A percentile compares a stretch with the other conserved stretches of the same genome.
These are phyloP conservation scores for Agrilus biguttatus DNA, from an alignment of 2,888 invertebrate species.

Conservation along the genomic window DNA sequence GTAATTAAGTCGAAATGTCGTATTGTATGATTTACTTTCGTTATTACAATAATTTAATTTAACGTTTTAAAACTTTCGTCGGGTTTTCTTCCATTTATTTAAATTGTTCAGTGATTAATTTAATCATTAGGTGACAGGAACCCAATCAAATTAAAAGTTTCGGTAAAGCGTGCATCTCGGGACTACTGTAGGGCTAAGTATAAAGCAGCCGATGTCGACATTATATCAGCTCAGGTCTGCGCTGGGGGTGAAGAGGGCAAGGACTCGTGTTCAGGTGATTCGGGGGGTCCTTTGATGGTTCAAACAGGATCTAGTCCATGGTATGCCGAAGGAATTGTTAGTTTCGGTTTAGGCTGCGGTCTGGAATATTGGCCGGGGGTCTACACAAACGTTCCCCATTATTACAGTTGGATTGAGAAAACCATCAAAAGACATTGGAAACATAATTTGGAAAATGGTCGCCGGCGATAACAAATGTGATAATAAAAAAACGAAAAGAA, in stretches of 20 bases:
- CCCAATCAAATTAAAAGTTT: conserved; percentile 45
- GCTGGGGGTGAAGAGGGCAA: conserved; percentile 55
- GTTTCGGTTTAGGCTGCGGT: conserved; percentile 55
- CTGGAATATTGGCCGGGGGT: conserved; percentile 53
- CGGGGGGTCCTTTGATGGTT: conserved; percentile 65
- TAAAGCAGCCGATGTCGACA: conserved; percentile 30
- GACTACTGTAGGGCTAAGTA: conserved; percentile 39
- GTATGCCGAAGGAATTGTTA: conserved; percentile 52
- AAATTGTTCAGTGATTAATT: too few relatives aligned
- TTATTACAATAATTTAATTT: too few relatives aligned
- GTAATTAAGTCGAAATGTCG: too few relatives aligned
- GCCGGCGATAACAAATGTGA: not conserved
- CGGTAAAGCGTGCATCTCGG: conserved; percentile 40
- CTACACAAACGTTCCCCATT: conserved; percentile 47
- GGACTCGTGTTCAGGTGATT: conserved; percentile 68
- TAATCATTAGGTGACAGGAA: conserved; percentile 15
- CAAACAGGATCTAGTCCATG: conserved; percentile 28
- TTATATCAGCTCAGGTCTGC: conserved; percentile 48
- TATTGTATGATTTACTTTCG: too few relatives aligned
- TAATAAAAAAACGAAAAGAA: conserved; percentile 1
- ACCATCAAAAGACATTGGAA: conserved; percentile 12
- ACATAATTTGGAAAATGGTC: conserved; percentile 4
- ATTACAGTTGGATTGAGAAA: conserved; percentile 45
- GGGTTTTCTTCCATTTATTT: not conserved
- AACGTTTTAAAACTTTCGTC: not conserved